Conservation (phyloP, 1,140 invertebrate genomes). For the Oreohelix idahoensis region DNA sequence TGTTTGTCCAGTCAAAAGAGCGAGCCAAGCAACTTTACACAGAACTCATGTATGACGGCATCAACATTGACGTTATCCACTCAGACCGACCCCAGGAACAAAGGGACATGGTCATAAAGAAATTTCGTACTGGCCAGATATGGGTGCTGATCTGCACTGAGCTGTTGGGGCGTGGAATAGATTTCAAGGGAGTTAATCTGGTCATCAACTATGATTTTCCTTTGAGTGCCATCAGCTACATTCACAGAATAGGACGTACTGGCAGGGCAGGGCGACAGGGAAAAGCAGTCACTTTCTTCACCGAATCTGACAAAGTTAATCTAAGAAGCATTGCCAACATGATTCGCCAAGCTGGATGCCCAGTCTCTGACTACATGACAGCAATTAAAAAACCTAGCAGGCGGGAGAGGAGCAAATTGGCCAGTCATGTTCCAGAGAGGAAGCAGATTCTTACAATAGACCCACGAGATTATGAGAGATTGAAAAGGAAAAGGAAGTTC, state of each 20-base stretch:
- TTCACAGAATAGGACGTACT: conserved; percentile 94
- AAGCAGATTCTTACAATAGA: conserved; percentile 33
- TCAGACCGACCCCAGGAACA: conserved; percentile 86
- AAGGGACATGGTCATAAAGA: conserved; percentile 90
- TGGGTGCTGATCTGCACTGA: conserved; percentile 98
- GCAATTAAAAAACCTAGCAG: conserved; percentile 45
- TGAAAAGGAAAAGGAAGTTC: conserved; percentile 27
- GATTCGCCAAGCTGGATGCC: conserved; percentile 89
- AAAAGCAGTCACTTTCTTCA: conserved; percentile 95
- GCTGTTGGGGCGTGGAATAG: conserved; percentile 95
- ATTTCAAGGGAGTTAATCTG: conserved; percentile 96
- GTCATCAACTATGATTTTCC: conserved; percentile 99
- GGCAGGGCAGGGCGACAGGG: conserved; percentile 92
- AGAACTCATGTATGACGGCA: conserved; percentile 92
- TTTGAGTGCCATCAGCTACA: conserved; percentile 90
- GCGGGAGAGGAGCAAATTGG: conserved; percentile 8
- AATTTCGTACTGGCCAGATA: conserved; percentile 92
- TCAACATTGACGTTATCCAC: conserved; percentile 94
- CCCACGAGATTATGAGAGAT: conserved; percentile 27
- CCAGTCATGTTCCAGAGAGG: conserved; percentile 29
- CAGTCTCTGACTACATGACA: conserved; percentile 91
- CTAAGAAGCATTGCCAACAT: conserved; percentile 89
- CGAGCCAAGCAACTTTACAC: conserved; percentile 92
- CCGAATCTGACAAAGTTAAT: conserved; percentile 87
- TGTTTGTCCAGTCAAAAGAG: conserved; percentile 93